These are phyloP conservation scores for Sebastiscus tertius DNA, from an alignment of 2,797 vertebrate species.

Conservation along the genomic window DNA sequence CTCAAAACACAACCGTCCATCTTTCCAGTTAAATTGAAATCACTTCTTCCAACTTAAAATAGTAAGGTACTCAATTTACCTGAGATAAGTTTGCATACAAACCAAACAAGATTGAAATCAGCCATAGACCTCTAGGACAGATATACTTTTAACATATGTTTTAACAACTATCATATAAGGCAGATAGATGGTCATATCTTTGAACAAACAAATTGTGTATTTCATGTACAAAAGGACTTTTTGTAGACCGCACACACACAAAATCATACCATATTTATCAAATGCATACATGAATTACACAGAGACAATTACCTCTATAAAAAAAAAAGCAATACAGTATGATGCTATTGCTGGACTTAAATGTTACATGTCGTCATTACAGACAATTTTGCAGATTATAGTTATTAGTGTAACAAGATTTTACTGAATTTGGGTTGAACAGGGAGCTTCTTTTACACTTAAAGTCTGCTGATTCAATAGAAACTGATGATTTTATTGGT, in stretches of 20 bases:
- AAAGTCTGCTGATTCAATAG: not conserved
- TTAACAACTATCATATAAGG: conserved; percentile 59
- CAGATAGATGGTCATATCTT: conserved; percentile 48
- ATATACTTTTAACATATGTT: conserved; percentile 20
- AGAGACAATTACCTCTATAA: conserved; percentile 11
- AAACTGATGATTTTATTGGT: not conserved
- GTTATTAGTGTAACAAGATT: not conserved
- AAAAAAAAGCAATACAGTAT: conserved; percentile 30
- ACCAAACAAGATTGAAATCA: conserved; percentile 58
- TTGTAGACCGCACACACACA: conserved; percentile 16
- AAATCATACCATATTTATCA: conserved; percentile 23
- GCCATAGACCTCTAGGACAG: conserved; percentile 43
- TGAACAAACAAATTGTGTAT: conserved; percentile 25
- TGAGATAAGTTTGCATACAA: conserved; percentile 79
- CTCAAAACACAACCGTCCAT: not conserved
- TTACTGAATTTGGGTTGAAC: not conserved
- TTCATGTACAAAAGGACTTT: conserved; percentile 43
- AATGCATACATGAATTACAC: conserved; percentile 44
- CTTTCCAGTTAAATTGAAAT: conserved; percentile 51
- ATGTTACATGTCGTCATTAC: conserved; percentile 13
- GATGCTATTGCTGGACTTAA: conserved; percentile 17
- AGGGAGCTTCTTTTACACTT: not conserved
- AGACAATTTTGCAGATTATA: not conserved
- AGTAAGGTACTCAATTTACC: conserved; percentile 73
- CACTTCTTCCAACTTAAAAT: conserved; percentile 26